Evolutionary conservation across 2,113 vertebrate genomes (phyloP).

Genomic region (Boleophthalmus pectinirostris): DNA sequence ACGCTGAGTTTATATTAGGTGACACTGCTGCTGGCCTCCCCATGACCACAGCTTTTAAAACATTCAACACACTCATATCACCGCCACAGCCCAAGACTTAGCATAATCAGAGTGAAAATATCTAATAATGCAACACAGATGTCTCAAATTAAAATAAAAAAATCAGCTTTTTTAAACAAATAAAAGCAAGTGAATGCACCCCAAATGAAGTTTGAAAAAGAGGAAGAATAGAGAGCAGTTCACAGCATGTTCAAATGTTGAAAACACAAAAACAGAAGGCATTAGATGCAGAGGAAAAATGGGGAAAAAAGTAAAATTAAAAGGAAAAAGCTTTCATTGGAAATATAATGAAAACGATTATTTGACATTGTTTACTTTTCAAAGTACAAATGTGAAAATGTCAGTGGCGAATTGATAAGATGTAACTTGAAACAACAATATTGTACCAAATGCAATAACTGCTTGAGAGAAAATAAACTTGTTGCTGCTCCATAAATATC

Average conservation of each 20-base stretch:
- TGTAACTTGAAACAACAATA: too few species aligned
- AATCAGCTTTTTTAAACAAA: neutral
- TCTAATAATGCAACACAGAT: neutral
- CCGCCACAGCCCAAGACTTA: neutral
- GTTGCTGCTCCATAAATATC: too few species aligned
- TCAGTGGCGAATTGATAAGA: too few species aligned
- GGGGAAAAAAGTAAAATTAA: neutral
- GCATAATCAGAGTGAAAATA: neutral
- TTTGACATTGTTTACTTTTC: too few species aligned
- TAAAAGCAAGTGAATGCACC: neutral
- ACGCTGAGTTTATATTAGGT: constrained; percentile 6
- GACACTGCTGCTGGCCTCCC: constrained; percentile 1
- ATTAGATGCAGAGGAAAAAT: neutral
- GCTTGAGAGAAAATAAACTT: neutral
- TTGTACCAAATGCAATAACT: neutral
- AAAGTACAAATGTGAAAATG: neutral
- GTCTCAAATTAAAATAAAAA: neutral
- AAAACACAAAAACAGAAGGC: neutral
- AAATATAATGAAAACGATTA: too few species aligned
- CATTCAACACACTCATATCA: constrained; percentile 5
- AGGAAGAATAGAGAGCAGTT: neutral
- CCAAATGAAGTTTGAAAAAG: neutral
- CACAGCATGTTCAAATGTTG: neutral
- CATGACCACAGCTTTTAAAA: neutral
- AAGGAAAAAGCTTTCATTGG: too few species aligned